Evolutionary conservation across 2,888 invertebrate genomes (phyloP), one percentile per base, ranked within the genome.

Genomic region (Mythimna pallens): DNA sequence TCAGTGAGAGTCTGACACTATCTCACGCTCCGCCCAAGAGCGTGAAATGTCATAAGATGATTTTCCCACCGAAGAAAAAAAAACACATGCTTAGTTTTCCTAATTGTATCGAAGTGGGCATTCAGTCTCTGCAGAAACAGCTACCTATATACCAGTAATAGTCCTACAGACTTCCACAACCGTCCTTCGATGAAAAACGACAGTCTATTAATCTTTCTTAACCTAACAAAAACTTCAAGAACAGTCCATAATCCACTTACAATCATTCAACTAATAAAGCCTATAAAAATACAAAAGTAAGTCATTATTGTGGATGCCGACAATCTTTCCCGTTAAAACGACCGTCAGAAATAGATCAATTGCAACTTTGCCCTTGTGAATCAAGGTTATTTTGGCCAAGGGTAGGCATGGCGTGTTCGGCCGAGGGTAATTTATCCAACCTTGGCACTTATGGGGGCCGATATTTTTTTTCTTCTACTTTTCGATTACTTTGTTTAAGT

Each of bases 371-470:
- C 72, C 70, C 80, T 66, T 75, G 69, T 59, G 14, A 34, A 70
- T 70, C 86, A 78, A 78, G 76, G 85, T 71, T 80, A 43, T 47
- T 66, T 47, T 66, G 83, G 80, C 81, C 88, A 91, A 91, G 91
- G 91, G 79, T 87, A 75, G 6, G 54, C 43, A 72, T 91, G 76
- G 91, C 91, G 91, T 91, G 91, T 74, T 43, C 34, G 74, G 36
- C 65, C 58, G 54, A 36, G 69, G 75, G 76, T 87, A 86, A 88
- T 88, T 85, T 77, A 71, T 71, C 77, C 75, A 83, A 81, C 86
- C 87, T 86, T 84, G 82, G 85, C 80, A 85, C 81, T 82, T 82
- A 76, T 80, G 75, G 78, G 71, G 77, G 81, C 68, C 61, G 81
- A 59, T 84, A 61, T 62, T 55, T 70, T 80, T 82, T 83, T 80